Evolutionary conservation across 2,113 vertebrate species (phyloP).

Genomic region (Brachyhypopomus occidentalis): DNA sequence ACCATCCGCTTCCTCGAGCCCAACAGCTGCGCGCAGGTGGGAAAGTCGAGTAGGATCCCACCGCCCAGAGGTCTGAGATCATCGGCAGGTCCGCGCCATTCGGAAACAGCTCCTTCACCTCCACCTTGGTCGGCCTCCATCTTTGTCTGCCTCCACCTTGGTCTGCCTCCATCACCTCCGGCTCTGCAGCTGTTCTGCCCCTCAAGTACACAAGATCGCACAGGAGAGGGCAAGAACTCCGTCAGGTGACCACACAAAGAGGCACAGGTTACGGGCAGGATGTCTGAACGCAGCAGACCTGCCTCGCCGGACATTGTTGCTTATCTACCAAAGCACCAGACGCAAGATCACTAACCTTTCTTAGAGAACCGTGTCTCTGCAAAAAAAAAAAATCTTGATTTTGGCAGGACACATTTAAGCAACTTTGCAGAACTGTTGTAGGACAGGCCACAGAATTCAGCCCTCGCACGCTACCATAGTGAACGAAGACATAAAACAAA

Average conservation of each 20-base stretch:
- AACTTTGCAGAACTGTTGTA: no score
- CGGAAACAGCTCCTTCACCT: constrained; percentile 11
- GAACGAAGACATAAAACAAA: not conserved
- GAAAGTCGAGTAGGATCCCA: constrained; percentile 24
- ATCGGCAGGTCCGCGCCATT: not conserved
- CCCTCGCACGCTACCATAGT: no score
- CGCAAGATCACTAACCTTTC: not conserved
- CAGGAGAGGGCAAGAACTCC: not conserved
- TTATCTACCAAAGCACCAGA: constrained; percentile 11
- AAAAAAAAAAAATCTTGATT: not conserved
- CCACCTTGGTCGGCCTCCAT: constrained; percentile 18
- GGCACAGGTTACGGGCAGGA: not conserved
- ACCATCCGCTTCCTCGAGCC: constrained; percentile 28
- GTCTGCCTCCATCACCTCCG: constrained; percentile 36
- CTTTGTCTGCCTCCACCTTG: constrained; percentile 10
- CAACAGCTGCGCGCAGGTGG: constrained; percentile 52
- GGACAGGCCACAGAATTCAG: no score
- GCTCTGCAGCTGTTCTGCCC: not conserved
- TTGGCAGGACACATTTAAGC: no score
- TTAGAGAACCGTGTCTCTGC: not conserved
- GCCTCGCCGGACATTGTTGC: not conserved
- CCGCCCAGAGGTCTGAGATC: constrained; percentile 37
- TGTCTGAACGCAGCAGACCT: not conserved
- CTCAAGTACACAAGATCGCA: no score
- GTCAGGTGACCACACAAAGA: constrained; percentile 3